Conservation (phyloP, 2,888 invertebrate genomes). For the Neoitamus cyanurus region DNA sequence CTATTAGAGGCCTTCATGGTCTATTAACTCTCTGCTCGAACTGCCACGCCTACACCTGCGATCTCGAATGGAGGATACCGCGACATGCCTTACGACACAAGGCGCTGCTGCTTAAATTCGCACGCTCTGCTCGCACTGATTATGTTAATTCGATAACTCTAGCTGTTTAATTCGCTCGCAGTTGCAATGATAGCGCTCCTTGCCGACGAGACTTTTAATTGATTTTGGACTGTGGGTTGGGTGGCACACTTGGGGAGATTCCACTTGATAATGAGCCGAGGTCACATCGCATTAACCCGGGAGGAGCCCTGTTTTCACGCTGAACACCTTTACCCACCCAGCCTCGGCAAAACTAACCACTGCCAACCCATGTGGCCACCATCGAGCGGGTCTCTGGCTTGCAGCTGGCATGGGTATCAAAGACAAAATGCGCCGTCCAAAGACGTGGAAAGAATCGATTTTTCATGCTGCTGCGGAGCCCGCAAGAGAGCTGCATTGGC, state of each 20-base stretch:
- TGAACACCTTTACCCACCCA: neutral
- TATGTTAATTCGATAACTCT: neutral
- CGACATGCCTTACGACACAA: neutral
- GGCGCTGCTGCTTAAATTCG: neutral
- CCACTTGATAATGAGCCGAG: neutral
- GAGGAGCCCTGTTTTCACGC: neutral
- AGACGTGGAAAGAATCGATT: constrained; percentile 41
- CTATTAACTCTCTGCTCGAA: constrained; percentile 8
- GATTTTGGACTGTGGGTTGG: neutral
- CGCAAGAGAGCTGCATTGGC: constrained; percentile 19
- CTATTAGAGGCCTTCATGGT: constrained; percentile 22
- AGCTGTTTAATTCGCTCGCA: neutral
- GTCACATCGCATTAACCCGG: neutral
- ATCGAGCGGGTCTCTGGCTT: neutral
- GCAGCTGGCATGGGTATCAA: neutral
- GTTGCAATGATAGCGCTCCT: neutral
- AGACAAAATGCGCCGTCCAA: neutral
- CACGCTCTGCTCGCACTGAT: neutral
- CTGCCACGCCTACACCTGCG: constrained; percentile 17
- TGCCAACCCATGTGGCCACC: neutral
- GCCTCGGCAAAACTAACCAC: neutral
- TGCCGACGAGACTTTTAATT: neutral
- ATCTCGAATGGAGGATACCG: neutral
- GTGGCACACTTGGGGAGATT: neutral
- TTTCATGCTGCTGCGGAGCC: constrained; percentile 6